Evolutionary conservation across 2,888 invertebrate genomes (phyloP).

Genomic region (Crioceris asparagi): DNA sequence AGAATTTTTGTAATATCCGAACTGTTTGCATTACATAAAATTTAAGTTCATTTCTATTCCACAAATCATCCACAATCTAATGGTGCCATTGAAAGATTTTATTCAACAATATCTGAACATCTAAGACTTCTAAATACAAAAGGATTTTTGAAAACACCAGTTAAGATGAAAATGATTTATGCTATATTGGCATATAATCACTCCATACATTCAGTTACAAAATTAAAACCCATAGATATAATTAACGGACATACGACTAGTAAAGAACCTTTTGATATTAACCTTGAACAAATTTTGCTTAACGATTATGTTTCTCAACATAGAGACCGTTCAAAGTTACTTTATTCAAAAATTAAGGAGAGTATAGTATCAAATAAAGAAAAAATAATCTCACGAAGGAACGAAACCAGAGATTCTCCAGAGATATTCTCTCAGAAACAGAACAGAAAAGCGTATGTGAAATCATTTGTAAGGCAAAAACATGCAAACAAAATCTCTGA

Average conservation of each 20-base stretch:
- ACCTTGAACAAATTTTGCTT: not conserved
- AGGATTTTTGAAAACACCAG: too few relatives aligned
- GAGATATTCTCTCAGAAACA: conserved; percentile 1
- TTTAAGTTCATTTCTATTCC: too few relatives aligned
- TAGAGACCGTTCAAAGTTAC: not conserved
- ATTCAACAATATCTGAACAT: too few relatives aligned
- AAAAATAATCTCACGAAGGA: not conserved
- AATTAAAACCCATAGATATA: conserved; percentile 6
- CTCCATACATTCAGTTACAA: conserved; percentile 6
- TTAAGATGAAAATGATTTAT: conserved; percentile 9
- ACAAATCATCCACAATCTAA: too few relatives aligned
- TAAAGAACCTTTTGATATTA: conserved; percentile 3
- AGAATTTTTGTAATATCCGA: too few relatives aligned
- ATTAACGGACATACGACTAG: conserved; percentile 5
- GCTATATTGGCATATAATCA: conserved; percentile 5
- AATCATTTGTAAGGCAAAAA: not conserved
- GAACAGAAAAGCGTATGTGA: too few relatives aligned
- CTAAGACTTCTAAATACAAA: too few relatives aligned
- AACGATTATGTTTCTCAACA: conserved; percentile 5
- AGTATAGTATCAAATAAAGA: not conserved
- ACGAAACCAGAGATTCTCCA: conserved; percentile 1
- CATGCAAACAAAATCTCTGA: not conserved
- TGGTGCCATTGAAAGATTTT: too few relatives aligned
- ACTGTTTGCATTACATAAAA: too few relatives aligned
- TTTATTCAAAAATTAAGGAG: not conserved